Evolutionary conservation across 2,113 vertebrate species (phyloP).

Genomic region (Solenodon paradoxus): DNA sequence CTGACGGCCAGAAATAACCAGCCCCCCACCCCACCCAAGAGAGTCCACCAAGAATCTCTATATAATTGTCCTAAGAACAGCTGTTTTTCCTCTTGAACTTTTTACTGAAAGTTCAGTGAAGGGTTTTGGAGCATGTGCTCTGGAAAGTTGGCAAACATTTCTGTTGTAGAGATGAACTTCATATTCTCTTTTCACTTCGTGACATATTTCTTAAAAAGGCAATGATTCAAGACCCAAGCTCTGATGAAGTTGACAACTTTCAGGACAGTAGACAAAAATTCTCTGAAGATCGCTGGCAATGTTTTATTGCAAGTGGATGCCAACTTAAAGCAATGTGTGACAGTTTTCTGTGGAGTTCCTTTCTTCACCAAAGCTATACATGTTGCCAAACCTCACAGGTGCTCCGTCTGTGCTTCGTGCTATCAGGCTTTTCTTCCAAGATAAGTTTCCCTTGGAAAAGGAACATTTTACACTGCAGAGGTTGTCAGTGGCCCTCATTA

Average conservation of each 20-base stretch:
- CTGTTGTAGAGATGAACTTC: not conserved
- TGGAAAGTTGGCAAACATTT: not conserved
- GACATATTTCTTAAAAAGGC: constrained; percentile 31
- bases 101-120: not conserved
- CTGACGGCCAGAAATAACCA: not conserved
- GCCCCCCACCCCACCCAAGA: rapidly evolving
- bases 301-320: not conserved
- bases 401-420: not conserved
- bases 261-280: constrained; percentile 20
- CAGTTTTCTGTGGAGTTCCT: not conserved
- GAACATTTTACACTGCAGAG: not conserved
- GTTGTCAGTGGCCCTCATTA: not conserved
- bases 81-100: not conserved
- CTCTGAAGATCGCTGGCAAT: not conserved
- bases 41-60: not conserved
- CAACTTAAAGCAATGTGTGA: constrained; percentile 11
- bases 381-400: constrained; percentile 23
- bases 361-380: not conserved
- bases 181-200: not conserved
- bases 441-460: constrained; percentile 11
- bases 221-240: constrained; percentile 5
- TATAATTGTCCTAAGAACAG: not conserved
- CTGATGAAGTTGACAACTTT: constrained; percentile 6
- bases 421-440: not conserved
- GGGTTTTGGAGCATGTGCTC: not conserved